phyloP scores from a whole-genome alignment of 2,113 vertebrate species.

The Danionella cerebrum region DNA sequence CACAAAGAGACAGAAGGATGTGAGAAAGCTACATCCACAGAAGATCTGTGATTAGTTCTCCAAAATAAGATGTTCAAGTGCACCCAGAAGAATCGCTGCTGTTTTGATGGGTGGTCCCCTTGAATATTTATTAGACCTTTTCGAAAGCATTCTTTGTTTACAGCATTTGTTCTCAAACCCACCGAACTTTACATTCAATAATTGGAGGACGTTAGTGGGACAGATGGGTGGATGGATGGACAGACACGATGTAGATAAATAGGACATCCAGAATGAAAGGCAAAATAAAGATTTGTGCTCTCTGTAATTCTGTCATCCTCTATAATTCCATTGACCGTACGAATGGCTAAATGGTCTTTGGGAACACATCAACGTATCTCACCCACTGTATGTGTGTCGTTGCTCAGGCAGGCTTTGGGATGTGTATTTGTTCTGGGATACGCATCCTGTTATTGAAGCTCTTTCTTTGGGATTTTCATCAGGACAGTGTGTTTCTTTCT shows the following conservation, averaged over 20 bases:
- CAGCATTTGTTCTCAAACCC: too few relatives aligned
- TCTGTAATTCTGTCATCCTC: background rate
- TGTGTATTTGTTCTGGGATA: constrained; percentile 13
- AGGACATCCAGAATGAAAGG: background rate
- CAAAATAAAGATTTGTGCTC: background rate
- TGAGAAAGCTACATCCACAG: too few relatives aligned
- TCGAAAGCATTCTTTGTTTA: too few relatives aligned
- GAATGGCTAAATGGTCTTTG: background rate
- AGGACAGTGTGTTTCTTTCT: background rate
- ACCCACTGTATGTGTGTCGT: background rate
- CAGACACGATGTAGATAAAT: constrained; percentile 4
- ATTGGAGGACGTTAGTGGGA: too few relatives aligned
- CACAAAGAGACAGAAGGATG: too few relatives aligned
- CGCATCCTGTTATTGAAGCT: constrained; percentile 12
- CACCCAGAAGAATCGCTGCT: too few relatives aligned
- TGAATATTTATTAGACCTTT: too few relatives aligned
- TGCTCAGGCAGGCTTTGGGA: background rate
- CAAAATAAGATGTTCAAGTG: too few relatives aligned
- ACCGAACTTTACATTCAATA: too few relatives aligned
- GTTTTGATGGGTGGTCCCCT: too few relatives aligned
- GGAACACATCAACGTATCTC: background rate
- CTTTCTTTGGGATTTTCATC: background rate
- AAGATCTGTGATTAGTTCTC: too few relatives aligned
- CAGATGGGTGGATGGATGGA: background rate
- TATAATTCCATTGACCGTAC: constrained; percentile 19